Evolutionary conservation across 2,797 vertebrate species (phyloP).

Genomic region (Erithacus rubecula): DNA sequence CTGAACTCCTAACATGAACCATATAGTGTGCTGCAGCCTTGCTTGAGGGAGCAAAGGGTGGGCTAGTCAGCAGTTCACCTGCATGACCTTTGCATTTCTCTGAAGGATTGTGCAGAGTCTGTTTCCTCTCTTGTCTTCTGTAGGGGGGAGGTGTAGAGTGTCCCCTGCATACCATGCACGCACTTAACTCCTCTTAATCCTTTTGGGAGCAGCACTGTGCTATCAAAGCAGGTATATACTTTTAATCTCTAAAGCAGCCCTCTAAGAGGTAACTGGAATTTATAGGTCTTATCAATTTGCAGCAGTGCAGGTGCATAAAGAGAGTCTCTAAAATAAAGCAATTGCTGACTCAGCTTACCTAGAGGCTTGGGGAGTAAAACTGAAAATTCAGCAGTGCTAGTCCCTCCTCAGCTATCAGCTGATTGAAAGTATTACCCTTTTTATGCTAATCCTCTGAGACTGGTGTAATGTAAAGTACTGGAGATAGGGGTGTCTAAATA

Average conservation of each 20-base stretch:
- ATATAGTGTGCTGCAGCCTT: not conserved
- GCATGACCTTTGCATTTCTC: not conserved
- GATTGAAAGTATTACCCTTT: constrained; percentile 42
- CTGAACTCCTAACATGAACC: not conserved
- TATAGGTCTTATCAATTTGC: constrained; percentile 28
- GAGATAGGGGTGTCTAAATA: constrained; percentile 44
- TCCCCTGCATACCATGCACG: not conserved
- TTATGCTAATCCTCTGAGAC: constrained; percentile 51
- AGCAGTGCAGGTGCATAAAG: constrained; percentile 47
- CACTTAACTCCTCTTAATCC: constrained; percentile 11
- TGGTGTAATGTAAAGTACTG: constrained; percentile 31
- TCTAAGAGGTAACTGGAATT: constrained; percentile 19
- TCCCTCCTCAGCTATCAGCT: constrained; percentile 38
- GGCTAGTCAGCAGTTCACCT: not conserved
- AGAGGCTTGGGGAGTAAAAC: constrained; percentile 51
- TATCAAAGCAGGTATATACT: constrained; percentile 38
- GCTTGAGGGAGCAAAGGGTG: not conserved
- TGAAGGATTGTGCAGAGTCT: not conserved
- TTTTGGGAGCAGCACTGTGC: not conserved
- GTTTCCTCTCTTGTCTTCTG: not conserved
- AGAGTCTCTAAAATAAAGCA: constrained; percentile 64
- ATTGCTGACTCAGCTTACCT: constrained; percentile 27
- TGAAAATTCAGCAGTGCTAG: constrained; percentile 37
- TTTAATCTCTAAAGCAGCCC: constrained; percentile 40
- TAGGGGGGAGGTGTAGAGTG: not conserved